Conservation (phyloP, 2,888 invertebrate genomes). For the Linyphia triangularis region DNA sequence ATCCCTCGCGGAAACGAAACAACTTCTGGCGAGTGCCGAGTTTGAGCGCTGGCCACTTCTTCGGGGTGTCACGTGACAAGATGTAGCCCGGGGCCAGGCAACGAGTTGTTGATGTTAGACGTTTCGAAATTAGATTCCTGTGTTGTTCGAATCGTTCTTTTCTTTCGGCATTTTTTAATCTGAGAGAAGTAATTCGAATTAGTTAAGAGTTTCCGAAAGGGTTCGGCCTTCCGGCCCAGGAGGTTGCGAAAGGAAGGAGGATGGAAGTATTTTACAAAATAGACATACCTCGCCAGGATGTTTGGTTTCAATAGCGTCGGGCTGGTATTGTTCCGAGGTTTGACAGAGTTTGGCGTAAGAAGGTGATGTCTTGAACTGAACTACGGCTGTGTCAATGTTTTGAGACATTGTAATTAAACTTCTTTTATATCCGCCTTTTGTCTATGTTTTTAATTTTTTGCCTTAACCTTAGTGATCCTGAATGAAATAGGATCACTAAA, state of each 20-base stretch:
- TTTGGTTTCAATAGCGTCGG: neutral
- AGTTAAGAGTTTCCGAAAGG: neutral
- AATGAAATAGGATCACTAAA: too few species aligned
- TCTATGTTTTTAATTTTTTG: too few species aligned
- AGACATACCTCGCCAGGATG: neutral
- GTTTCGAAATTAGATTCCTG: constrained; percentile 59
- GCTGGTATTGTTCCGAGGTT: neutral
- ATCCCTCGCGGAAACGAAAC: neutral
- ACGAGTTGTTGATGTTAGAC: constrained; percentile 35
- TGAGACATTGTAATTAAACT: too few species aligned
- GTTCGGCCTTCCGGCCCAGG: neutral
- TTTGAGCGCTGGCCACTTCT: neutral
- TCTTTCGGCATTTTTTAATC: constrained; percentile 36
- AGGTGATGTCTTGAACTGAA: too few species aligned
- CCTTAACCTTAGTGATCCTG: too few species aligned
- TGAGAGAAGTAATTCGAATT: constrained; percentile 6
- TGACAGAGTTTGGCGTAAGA: neutral
- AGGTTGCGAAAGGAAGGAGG: neutral
- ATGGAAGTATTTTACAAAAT: neutral
- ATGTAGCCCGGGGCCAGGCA: neutral
- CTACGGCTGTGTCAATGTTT: too few species aligned
- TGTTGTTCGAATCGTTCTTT: constrained; percentile 4
- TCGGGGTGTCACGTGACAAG: constrained; percentile 38
- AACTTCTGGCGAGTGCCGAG: neutral
- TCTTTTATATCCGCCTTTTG: too few species aligned